Evolutionary conservation across 2,113 vertebrate species (phyloP), one percentile per base, ranked within the genome.

Genomic region (Lynx canadensis): DNA sequence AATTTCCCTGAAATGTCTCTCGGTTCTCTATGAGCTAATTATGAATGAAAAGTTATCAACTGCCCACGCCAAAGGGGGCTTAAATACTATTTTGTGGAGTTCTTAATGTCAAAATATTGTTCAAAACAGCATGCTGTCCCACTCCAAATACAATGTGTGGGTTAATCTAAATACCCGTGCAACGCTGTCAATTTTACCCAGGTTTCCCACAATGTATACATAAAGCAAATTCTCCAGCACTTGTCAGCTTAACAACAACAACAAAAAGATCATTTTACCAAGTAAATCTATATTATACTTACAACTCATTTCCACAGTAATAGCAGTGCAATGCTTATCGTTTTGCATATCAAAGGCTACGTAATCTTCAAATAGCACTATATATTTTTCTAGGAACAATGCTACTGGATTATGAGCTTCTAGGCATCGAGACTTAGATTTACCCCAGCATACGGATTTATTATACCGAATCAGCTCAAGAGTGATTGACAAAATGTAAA

Each of bases 1-100:
- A 99, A 99, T 99, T 99, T 99, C 99, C 99, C 99, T 99, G 99
- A 99, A 99, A 99, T 99, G 99, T 99, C 99, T 99, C 99, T 99
- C 99, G 99, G 99, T 99, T 99, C 99, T 99, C 99, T 98, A 99
- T 98, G 99, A 99, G 99, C 99, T 99, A 99, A 99, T 99, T 99
- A 99, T 99, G 99, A 99, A 99, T 99, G 99, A 99, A 99, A 99
- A 99, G 99, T 99, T 99, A 99, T 99, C 99, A 99, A 99, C 98
- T 98, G 99, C 99, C 99, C 98, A 98, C 98, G 98, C 98, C 99
- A 99, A 99, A 99, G 98, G 98, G 99, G 98, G 98, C 99, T 99
- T 99, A 99, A 99, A 99, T 99, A 99, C 99, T 98, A 99, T 99
- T 99, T 99, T 99, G 99, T 99, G 99, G 98, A 99, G 99, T 99